Evolutionary conservation across 2,888 invertebrate species (phyloP), one percentile per base, ranked within the genome.

Genomic region (Synergus japonicus): DNA sequence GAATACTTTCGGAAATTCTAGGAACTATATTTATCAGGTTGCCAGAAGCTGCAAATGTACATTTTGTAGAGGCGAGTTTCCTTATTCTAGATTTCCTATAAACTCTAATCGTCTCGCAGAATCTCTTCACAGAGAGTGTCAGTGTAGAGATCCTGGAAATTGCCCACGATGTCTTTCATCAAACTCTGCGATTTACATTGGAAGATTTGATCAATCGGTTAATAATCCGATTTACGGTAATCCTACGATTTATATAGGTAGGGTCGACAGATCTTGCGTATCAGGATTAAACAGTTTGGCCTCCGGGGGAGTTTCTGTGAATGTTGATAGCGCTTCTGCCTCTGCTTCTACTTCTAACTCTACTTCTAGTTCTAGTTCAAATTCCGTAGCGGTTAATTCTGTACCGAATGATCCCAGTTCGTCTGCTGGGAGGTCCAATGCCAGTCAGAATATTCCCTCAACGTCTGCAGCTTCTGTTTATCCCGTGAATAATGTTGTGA

Each of bases 401-500:
- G 49, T 15, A 15, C 60, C 77, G 22, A 66, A 37, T 41, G 87
- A 60, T 43, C 41, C 73, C 44, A 73, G 63, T 60, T 76, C 81
- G 83, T 86, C 81, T 78, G 83, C 65, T 76, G 85, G 79, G 60
- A 81, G 81, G 69, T 84, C 73, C 77, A 82, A 81, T 69, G 85
- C 82, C 78, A 86, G 82, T 82, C 82, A 83, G 65, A 85, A 81
- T 76, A 81, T 66, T 66, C 85, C 83, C 41, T 87, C 83, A 84
- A 87, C 85, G 5, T 44, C 77, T 12, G 29, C 77, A 0, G 49
- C 78, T n/a, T 73, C 69, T 0, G 79, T 54, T 86, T 93, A 77
- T 90, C 92, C 80, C 91, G 92, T 67, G 91, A 93, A 86, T 90
- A 94, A 46, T 93, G 93, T 86, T 92, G 93, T n/a, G 90, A 94